Percentiles rank a stretch among this genome's conserved stretches.
These are phyloP conservation scores for Naja naja DNA, from an alignment of 2,113 vertebrate genomes.

Conservation along the genomic window DNA sequence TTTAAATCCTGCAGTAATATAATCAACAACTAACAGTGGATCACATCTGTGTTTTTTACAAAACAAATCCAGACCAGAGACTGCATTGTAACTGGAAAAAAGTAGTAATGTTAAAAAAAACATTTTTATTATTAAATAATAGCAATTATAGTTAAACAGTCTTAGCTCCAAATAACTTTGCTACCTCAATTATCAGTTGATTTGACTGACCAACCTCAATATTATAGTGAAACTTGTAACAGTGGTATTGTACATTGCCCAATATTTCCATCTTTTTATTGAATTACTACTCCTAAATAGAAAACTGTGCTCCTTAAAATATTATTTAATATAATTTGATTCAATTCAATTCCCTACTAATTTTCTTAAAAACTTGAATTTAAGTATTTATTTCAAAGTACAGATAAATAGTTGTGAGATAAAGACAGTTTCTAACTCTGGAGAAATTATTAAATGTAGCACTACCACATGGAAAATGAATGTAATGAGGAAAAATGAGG, in stretches of 20 bases:
- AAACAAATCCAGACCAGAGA: not conserved
- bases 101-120: not conserved
- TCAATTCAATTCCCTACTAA: not conserved
- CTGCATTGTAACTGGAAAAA: not conserved
- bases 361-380: slow-evolving; percentile 23
- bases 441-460: slow-evolving; percentile 17
- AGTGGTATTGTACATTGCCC: not conserved
- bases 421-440: not conserved
- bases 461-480: slow-evolving; percentile 19
- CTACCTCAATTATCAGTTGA: not conserved
- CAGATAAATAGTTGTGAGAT: not conserved
- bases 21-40: not conserved
- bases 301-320: not conserved
- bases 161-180: not conserved
- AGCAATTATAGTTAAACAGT: not conserved
- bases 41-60: not conserved
- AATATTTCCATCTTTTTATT: not conserved
- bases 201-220: not conserved
- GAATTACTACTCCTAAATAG: not conserved
- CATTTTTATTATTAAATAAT: not conserved
- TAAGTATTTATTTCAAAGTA: not conserved
- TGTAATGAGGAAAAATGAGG: not conserved
- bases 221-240: slow-evolving; percentile 10
- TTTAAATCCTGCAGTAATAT: not conserved
- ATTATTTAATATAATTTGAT: not conserved